phyloP scores from a whole-genome alignment of 2,113 vertebrate species.

The Chaetura pelagica region DNA sequence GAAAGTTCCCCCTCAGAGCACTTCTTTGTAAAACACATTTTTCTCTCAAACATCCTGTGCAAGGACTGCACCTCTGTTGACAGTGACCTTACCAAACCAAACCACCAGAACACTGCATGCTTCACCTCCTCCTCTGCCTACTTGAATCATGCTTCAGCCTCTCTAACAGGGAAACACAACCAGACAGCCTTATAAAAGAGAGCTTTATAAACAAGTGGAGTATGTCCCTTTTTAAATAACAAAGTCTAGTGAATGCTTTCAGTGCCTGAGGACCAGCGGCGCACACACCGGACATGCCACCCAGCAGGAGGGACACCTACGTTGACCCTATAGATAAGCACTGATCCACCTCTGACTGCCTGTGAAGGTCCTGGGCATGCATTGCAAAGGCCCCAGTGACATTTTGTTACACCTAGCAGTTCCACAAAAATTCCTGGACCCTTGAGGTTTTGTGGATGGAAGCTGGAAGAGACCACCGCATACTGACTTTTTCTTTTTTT shows the following conservation, averaged over 20 bases:
- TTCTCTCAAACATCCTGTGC: neutral
- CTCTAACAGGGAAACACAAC: constrained; percentile 53
- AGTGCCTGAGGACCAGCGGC: constrained; percentile 54
- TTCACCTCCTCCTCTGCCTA: constrained; percentile 33
- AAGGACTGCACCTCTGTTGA: neutral
- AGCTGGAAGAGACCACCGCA: constrained; percentile 74
- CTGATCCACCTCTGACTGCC: constrained; percentile 23
- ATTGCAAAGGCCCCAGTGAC: constrained; percentile 37
- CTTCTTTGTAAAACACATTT: neutral
- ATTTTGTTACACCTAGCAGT: neutral
- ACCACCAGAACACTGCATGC: neutral
- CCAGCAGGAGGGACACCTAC: constrained; percentile 44
- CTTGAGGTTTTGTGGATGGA: constrained; percentile 60
- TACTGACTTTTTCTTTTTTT: constrained; percentile 5
- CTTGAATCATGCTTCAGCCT: constrained; percentile 43
- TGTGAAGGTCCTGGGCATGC: constrained; percentile 39
- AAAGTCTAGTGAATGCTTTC: constrained; percentile 61
- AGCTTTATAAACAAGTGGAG: constrained; percentile 87
- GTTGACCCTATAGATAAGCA: constrained; percentile 10
- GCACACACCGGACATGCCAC: constrained; percentile 19
- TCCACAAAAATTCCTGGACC: constrained; percentile 20
- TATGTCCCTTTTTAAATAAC: constrained; percentile 72
- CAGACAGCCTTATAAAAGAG: constrained; percentile 82
- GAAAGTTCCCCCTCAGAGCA: neutral
- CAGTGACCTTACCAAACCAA: neutral